Conservation (phyloP, 2,113 vertebrate species). For the Aplodontia rufa region DNA sequence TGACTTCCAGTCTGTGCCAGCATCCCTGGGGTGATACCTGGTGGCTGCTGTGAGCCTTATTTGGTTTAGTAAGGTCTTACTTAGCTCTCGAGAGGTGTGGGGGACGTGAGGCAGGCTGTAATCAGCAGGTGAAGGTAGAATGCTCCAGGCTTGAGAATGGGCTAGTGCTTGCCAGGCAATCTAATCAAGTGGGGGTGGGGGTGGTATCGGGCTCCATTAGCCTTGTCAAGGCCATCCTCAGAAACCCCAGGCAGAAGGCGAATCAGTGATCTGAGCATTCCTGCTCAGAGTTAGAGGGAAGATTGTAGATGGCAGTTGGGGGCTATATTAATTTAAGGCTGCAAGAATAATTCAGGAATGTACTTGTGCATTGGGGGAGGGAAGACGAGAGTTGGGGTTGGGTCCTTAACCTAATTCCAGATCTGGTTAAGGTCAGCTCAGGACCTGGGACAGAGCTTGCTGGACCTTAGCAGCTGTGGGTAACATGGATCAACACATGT, state of each 20-base stretch:
- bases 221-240: not conserved
- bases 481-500: rapidly evolving
- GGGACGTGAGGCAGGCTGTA: not conserved
- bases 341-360: not conserved
- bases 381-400: not conserved
- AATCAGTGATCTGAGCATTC: not conserved
- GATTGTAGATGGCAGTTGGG: not conserved
- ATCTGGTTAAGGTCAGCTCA: not conserved
- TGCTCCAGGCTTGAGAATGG: not conserved
- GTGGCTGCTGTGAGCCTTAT: not conserved
- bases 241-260: not conserved
- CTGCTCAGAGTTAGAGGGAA: not conserved
- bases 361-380: not conserved
- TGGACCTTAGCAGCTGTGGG: not conserved
- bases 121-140: not conserved
- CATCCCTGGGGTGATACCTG: no score
- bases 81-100: not conserved
- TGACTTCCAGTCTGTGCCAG: not conserved
- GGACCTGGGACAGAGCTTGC: not conserved
- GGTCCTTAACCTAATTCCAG: not conserved
- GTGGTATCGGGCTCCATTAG: not conserved
- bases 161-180: no score
- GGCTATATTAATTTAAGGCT: not conserved
- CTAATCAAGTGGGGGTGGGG: no score
- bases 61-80: not conserved